Percentiles rank a stretch among this genome's conserved stretches.
These are phyloP conservation scores for Ciona savignyi DNA, from an alignment of 23 tunicate species.

Conservation along the genomic window DNA sequence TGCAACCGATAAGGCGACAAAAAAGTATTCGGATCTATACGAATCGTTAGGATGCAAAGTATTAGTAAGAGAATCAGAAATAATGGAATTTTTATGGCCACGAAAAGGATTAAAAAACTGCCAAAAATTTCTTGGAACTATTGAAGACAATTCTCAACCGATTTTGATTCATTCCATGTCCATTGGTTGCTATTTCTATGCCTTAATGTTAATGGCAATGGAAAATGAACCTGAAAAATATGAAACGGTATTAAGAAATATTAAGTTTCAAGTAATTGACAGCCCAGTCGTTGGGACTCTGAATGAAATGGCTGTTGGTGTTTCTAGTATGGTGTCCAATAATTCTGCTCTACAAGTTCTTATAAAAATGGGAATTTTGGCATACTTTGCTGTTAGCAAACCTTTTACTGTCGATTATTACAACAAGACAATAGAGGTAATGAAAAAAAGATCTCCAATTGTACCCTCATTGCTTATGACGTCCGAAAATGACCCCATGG, in stretches of 20 bases:
- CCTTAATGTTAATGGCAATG: constrained; percentile 46
- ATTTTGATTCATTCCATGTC: constrained; percentile 75
- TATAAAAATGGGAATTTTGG: constrained; percentile 3
- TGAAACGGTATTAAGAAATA: constrained; percentile 8
- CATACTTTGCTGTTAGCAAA: constrained; percentile 38
- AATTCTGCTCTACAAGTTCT: not conserved
- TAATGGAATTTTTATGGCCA: constrained; percentile 74
- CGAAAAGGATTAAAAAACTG: constrained; percentile 48
- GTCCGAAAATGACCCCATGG: constrained; percentile 51
- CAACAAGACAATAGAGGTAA: constrained; percentile 19
- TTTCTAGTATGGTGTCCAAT: constrained; percentile 27
- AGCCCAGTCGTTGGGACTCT: constrained; percentile 88
- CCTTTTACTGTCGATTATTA: constrained; percentile 42
- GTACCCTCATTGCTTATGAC: constrained; percentile 45
- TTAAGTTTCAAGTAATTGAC: constrained; percentile 59
- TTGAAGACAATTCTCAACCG: constrained; percentile 2
- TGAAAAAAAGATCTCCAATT: constrained; percentile 12
- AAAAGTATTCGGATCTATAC: constrained; percentile 43
- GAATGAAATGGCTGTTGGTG: constrained; percentile 80
- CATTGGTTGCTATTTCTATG: constrained; percentile 78
- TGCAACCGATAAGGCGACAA: constrained; percentile 28
- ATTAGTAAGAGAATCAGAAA: constrained; percentile 17
- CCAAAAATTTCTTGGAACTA: constrained; percentile 17
- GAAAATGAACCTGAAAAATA: constrained; percentile 32
- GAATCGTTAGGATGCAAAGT: constrained; percentile 18